Conservation (phyloP, 2,113 vertebrate genomes). For the Corydoras sp. region DNA sequence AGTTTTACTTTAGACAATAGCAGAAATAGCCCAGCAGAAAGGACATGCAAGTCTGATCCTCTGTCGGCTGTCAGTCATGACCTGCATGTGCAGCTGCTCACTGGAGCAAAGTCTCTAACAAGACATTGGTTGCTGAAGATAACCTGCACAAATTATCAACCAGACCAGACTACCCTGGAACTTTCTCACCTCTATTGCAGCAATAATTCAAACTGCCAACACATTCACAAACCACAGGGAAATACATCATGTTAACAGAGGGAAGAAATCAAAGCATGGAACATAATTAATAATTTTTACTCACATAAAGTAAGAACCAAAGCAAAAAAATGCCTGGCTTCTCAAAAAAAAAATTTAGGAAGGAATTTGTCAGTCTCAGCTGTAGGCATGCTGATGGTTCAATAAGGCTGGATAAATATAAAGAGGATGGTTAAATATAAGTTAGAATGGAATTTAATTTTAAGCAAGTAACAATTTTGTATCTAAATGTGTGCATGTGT, state of each 20-base stretch:
- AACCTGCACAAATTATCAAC: constrained; percentile 37
- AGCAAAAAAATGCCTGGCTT: no score
- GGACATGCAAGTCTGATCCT: constrained; percentile 39
- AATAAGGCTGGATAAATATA: no score
- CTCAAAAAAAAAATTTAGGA: no score
- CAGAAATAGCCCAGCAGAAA: background rate
- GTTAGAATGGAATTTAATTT: no score
- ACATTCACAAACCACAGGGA: constrained; percentile 19
- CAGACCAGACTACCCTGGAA: constrained; percentile 50
- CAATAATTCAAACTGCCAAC: constrained; percentile 18
- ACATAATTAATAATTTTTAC: no score
- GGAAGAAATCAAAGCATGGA: no score
- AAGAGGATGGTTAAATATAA: no score
- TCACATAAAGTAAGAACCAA: no score
- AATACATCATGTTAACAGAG: background rate
- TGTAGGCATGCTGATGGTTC: no score
- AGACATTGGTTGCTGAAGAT: constrained; percentile 55
- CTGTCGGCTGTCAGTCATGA: constrained; percentile 58
- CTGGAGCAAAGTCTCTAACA: constrained; percentile 46
- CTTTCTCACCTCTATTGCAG: constrained; percentile 29
- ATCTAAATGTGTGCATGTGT: no score
- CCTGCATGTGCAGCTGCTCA: constrained; percentile 45
- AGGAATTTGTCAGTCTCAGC: no score
- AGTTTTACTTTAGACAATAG: background rate
- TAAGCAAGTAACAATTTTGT: no score